phyloP scores from a whole-genome alignment of 2,113 vertebrate genomes.

The Conger conger region DNA sequence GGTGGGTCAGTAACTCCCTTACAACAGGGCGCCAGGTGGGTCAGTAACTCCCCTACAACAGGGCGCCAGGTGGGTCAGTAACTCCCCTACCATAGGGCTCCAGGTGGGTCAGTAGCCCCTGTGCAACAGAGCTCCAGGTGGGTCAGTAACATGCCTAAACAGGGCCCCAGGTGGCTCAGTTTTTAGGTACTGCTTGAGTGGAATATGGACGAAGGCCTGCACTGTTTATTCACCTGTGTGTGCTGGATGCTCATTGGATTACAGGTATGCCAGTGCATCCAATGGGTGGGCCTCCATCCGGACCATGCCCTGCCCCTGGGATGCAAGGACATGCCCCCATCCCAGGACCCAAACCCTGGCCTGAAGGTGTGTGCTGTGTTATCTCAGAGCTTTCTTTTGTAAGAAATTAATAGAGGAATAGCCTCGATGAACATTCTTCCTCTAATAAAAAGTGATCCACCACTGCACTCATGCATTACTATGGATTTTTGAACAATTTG shows the following conservation, averaged over 20 bases:
- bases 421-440: neutral
- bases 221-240: conserved; percentile 9
- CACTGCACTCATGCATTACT: neutral
- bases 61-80: conserved; percentile 82
- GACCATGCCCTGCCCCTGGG: conserved; percentile 64
- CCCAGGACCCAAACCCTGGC: conserved; percentile 75
- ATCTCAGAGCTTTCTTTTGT: neutral
- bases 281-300: conserved; percentile 67
- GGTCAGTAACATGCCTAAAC: no score
- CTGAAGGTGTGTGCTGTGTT: conserved; percentile 66
- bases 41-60: conserved; percentile 78
- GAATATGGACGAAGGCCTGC: neutral
- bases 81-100: conserved; percentile 79
- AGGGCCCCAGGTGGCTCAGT: conserved; percentile 83
- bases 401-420: neutral
- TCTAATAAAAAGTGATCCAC: neutral
- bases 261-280: conserved; percentile 73
- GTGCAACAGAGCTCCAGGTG: conserved; percentile 87
- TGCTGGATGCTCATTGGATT: conserved; percentile 16
- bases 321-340: conserved; percentile 70
- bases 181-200: no score
- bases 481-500: no score
- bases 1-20: conserved; percentile 82
- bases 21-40: conserved; percentile 84
- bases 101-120: conserved; percentile 80